A percentile compares a stretch with the other conserved stretches of the same genome.
These are phyloP conservation scores for Hylyphantes graminicola DNA, from an alignment of 1,140 invertebrate species.

Conservation along the genomic window DNA sequence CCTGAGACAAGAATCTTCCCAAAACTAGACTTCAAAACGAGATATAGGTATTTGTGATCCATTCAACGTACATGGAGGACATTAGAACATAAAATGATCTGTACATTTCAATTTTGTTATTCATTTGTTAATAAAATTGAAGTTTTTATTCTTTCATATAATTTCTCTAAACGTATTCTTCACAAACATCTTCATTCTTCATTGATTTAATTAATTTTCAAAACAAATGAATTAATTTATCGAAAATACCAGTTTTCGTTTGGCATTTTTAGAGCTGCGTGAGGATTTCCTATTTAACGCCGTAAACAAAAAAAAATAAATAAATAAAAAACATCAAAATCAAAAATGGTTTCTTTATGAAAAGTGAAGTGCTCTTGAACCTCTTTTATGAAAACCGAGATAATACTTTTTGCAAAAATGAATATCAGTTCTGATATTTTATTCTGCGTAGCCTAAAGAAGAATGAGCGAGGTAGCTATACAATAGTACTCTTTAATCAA, in stretches of 20 bases:
- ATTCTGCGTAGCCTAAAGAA: neutral
- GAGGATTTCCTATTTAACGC: slow-evolving; percentile 48
- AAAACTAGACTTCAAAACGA: too few relatives aligned
- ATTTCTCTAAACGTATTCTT: too few relatives aligned
- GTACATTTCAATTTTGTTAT: too few relatives aligned
- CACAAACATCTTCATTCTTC: neutral
- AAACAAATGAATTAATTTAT: neutral
- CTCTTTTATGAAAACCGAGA: slow-evolving; percentile 14
- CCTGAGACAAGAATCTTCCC: too few relatives aligned
- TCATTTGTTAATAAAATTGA: too few relatives aligned
- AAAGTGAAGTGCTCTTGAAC: slow-evolving; percentile 47
- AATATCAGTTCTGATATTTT: neutral
- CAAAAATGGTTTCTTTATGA: slow-evolving; percentile 20
- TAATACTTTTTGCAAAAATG: neutral
- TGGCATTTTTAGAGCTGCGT: slow-evolving; percentile 24
- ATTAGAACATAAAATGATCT: too few relatives aligned
- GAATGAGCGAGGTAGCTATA: slow-evolving; percentile 14
- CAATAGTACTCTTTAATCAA: neutral
- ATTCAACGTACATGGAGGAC: too few relatives aligned
- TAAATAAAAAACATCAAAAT: slow-evolving; percentile 23
- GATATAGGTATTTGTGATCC: too few relatives aligned
- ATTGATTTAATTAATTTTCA: neutral
- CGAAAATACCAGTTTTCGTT: neutral
- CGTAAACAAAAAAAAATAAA: slow-evolving; percentile 48
- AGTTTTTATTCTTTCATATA: too few relatives aligned